Conservation (phyloP, 2,888 invertebrate species). For the Apantesis nais region DNA sequence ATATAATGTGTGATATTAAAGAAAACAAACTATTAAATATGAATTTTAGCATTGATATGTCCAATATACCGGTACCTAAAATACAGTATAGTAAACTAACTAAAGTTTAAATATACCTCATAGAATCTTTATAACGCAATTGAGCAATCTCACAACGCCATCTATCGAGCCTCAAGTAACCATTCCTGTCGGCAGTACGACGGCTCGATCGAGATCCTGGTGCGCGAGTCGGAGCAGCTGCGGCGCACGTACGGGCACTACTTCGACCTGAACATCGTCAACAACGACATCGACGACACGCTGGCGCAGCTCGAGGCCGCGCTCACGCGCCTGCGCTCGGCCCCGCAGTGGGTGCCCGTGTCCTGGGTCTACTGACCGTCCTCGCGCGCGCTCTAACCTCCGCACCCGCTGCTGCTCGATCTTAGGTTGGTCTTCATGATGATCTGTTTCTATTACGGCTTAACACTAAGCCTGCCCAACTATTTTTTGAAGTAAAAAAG, state of each 20-base stretch:
- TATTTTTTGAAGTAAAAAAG: neutral
- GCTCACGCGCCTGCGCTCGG: constrained; percentile 95
- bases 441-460: constrained; percentile 35
- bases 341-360: constrained; percentile 98
- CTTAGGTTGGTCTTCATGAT: constrained; percentile 31
- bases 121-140: neutral
- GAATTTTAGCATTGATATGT: no score
- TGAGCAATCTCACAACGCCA: neutral
- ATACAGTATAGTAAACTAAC: neutral
- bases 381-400: neutral
- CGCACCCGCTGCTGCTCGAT: constrained; percentile 40
- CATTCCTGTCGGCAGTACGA: constrained; percentile 90
- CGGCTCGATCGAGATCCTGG: constrained; percentile 97
- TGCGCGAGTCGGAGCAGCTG: constrained; percentile 98
- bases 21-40: no score
- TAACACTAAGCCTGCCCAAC: constrained; percentile 25
- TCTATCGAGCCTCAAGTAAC: neutral
- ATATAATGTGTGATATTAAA: no score
- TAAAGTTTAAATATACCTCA: neutral
- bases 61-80: neutral
- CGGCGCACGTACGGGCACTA: constrained; percentile 99
- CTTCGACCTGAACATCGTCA: constrained; percentile 98
- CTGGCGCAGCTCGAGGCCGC: constrained; percentile 96
- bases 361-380: constrained; percentile 97
- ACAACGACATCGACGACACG: constrained; percentile 99